These are phyloP conservation scores for Orthosia gracilis DNA, from an alignment of 2,888 invertebrate species.

Conservation along the genomic window DNA sequence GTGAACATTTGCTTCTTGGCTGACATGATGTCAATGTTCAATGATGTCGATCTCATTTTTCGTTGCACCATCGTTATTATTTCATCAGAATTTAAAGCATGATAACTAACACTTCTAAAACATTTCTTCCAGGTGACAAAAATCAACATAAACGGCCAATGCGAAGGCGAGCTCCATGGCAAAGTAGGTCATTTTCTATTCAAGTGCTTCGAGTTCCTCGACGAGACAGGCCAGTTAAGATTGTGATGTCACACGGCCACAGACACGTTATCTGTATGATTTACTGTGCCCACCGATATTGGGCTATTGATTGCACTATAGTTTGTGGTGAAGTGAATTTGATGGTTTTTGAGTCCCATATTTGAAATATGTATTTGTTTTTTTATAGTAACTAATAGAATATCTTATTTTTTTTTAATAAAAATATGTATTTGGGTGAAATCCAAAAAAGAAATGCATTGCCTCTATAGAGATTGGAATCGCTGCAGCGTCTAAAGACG, in stretches of 20 bases:
- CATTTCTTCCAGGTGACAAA: constrained; percentile 93
- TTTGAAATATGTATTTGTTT: constrained; percentile 2
- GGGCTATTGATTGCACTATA: constrained; percentile 43
- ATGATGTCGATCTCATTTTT: too few relatives aligned
- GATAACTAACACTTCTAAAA: not conserved
- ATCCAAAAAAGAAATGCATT: not conserved
- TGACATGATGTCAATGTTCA: too few relatives aligned
- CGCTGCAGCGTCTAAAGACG: not conserved
- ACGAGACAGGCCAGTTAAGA: constrained; percentile 91
- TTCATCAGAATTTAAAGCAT: not conserved
- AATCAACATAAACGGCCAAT: constrained; percentile 99
- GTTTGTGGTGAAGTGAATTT: constrained; percentile 39
- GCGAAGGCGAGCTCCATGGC: constrained; percentile 99
- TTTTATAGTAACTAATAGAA: not conserved
- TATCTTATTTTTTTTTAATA: too few relatives aligned
- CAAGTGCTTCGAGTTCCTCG: constrained; percentile 98
- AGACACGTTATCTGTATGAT: constrained; percentile 46
- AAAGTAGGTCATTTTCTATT: constrained; percentile 98
- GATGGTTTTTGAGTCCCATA: constrained; percentile 39
- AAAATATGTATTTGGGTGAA: not conserved
- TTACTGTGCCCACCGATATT: constrained; percentile 64
- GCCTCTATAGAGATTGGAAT: not conserved
- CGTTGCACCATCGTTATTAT: too few relatives aligned
- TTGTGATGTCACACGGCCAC: constrained; percentile 50
- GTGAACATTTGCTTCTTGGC: too few relatives aligned